Evolutionary conservation across 2,888 invertebrate species (phyloP), one percentile per base, ranked within the genome.

Genomic region (Clusia tigrina): DNA sequence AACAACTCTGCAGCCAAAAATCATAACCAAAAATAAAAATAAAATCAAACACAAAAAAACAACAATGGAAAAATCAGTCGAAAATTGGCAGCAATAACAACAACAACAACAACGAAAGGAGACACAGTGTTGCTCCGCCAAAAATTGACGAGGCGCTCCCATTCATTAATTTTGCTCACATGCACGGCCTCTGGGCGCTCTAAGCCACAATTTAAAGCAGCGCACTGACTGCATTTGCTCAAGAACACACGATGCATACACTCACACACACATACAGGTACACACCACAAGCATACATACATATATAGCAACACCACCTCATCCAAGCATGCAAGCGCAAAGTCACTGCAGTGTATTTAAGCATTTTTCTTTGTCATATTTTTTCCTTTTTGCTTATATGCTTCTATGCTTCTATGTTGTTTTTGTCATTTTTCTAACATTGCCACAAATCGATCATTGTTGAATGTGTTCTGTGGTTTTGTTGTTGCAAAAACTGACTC

Each of bases 141-240:
- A 63, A 61, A 57, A 58, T 60, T 59, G 69, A 68, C 67, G 67
- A 69, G 70, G 71, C 71, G 70, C 70, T 71, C 72, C 73, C 70
- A 73, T 69, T 70, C 71, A 73, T 71, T 70, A 71, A 71, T 67
- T 69, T 67, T 66, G 61, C 66, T 67, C 69, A 65, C 67, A 69
- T 68, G 67, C 63, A 3, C n/a, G 63, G 59, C 60, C 63, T 64
- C 66, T 64, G 61, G 66, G n/a, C 67, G 48, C 22, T 48, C 15
- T 3, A 22, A 48, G 48, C 22, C 18, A 15, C 48, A 48, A 48
- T 48, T 48, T 22, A 48, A 20, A 48, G 48, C 48, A 20, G 42
- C n/a, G 42, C 12, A 22, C 48, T 20, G 48, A 15, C 48, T 5
- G 48, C 48, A 18, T 18, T 22, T 48, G 48, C 48, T 18, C 48